Base-by-base conservation (phyloP, 2,113 vertebrate genomes). In the Phycodurus eques region DNA sequence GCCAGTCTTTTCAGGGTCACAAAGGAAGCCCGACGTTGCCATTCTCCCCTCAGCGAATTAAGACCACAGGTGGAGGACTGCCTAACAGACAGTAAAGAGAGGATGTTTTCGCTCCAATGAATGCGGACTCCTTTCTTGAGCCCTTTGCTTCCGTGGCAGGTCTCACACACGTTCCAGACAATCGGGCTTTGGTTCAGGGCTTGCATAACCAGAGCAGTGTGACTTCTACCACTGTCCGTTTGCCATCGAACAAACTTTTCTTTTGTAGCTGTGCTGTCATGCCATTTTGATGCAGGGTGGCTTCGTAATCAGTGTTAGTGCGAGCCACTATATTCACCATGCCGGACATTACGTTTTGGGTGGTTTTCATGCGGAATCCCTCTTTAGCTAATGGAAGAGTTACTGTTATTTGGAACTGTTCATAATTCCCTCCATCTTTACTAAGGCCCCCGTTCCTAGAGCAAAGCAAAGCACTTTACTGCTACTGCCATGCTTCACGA, bases 51-150 rank as follows among this genome's bases (percentile, higher is more conserved):
- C 54, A 68, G 1, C 68, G 80, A 83, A 79, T 78, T 74, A 77
- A 70, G 74, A 70, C 65, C 5, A 51, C 80, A 85, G 85, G 85
- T 84, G 81, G 79, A 80, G 53, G 73, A 49, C 11, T 0, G 43
- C 57, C 53, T 42, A 43, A 64, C 73, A 75, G 53, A 73, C 0
- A 20, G 69, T 8, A 12, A 27, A 42, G 51, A 76, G 53, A 78
- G 79, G 80, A 83, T 84, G 68, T 83, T 85, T 81, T 84, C 73
- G 63, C 80, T 80, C 66, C 49, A 78, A 85, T 80, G 81, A 78
- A 87, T 85, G 49, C 68, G 83, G 83, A 74, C 78, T 77, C 76
- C 44, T 68, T 80, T 85, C 77, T 80, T 53, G 54, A 19, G 20
- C 14, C 70, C 76, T 81, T 64, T 72, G 69, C 68, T 80, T 81